Evolutionary conservation across 2,888 invertebrate species (phyloP).

Genomic region (Hydropsyche betteni): DNA sequence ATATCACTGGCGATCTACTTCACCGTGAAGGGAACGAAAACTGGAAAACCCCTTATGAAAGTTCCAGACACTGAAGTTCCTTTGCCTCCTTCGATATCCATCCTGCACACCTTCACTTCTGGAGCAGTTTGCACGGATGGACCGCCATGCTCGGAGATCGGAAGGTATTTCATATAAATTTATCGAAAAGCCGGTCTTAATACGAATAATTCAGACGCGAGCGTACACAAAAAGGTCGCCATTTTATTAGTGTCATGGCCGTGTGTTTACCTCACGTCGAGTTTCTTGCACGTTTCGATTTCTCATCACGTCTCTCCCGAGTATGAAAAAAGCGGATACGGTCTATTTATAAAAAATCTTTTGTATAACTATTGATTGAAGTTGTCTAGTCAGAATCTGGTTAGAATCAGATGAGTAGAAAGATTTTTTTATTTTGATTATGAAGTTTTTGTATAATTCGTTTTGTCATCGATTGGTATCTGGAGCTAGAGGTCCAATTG

Average conservation of each 20-base stretch:
- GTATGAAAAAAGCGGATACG: constrained; percentile 26
- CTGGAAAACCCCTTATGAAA: constrained; percentile 53
- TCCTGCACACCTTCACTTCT: constrained; percentile 70
- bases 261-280: constrained; percentile 47
- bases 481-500: too few species aligned
- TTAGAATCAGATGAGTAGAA: too few species aligned
- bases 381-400: background rate
- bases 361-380: background rate
- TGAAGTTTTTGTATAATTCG: too few species aligned
- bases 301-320: constrained; percentile 9
- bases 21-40: background rate
- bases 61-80: constrained; percentile 74
- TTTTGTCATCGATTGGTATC: too few species aligned
- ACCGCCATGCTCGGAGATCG: constrained; percentile 77
- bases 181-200: too few species aligned
- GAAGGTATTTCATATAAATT: constrained; percentile 66
- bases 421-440: too few species aligned
- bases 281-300: constrained; percentile 17
- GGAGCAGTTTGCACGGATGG: constrained; percentile 85
- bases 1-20: constrained; percentile 52
- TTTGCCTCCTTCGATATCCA: constrained; percentile 73
- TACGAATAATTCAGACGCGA: background rate
- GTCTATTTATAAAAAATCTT: background rate
- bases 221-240: background rate
- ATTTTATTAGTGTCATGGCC: constrained; percentile 46